These are phyloP conservation scores for Standfussiana lucernea DNA, from an alignment of 2,888 invertebrate species.

Conservation along the genomic window DNA sequence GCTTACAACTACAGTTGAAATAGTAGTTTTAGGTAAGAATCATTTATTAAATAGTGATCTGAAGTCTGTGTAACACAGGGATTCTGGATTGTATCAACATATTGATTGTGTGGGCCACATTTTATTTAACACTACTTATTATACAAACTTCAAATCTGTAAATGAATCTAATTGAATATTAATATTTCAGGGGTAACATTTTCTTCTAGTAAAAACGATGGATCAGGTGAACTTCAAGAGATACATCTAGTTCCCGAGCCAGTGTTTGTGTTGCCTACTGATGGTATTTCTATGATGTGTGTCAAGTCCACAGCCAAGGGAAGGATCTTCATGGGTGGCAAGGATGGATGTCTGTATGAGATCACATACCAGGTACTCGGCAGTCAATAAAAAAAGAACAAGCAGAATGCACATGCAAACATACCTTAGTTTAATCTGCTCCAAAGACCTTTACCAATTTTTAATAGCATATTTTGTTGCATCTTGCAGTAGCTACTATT, in stretches of 20 bases:
- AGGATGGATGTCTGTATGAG: constrained; percentile 98
- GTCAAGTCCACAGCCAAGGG: constrained; percentile 96
- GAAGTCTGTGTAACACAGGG: neutral
- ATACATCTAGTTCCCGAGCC: constrained; percentile 98
- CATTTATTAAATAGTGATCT: neutral
- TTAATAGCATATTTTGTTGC: neutral
- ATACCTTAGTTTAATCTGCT: neutral
- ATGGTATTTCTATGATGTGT: constrained; percentile 95
- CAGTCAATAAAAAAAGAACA: constrained; percentile 73
- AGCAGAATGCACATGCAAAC: neutral
- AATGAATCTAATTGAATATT: constrained; percentile 1
- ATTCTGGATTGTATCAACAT: neutral
- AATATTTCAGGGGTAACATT: constrained; percentile 89
- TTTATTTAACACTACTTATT: too few relatives aligned
- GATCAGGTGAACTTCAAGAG: constrained; percentile 91
- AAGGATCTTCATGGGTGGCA: constrained; percentile 98
- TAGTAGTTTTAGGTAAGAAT: constrained; percentile 95
- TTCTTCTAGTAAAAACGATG: constrained; percentile 86
- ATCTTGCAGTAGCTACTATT: neutral
- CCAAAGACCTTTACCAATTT: neutral
- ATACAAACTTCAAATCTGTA: neutral
- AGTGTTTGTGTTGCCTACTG: constrained; percentile 97
- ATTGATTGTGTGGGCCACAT: neutral
- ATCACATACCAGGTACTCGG: constrained; percentile 95
- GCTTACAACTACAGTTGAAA: constrained; percentile 98